phyloP scores from a whole-genome alignment of 2,113 vertebrate genomes.

The Thinocorus orbignyianus region DNA sequence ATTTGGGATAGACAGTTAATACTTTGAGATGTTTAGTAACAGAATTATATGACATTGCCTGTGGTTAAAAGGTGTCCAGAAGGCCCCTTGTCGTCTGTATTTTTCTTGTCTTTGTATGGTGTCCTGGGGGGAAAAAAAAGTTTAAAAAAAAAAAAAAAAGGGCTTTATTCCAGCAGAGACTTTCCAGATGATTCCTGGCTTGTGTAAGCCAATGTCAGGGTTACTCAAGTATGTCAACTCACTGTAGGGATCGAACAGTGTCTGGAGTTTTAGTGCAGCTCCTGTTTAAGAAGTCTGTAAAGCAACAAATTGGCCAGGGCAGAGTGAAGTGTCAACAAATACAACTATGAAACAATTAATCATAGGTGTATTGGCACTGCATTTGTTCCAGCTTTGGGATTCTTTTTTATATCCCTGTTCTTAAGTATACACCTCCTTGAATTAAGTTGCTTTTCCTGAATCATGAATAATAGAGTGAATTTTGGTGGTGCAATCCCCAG shows the following conservation, averaged over 20 bases:
- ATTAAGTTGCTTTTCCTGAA: not conserved
- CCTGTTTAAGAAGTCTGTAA: not conserved
- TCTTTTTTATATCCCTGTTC: not conserved
- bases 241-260: not conserved
- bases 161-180: not conserved
- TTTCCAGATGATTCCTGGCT: not conserved
- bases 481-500: not conserved
- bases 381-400: not conserved
- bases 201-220: not conserved
- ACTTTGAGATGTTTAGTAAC: not conserved
- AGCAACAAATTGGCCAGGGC: not conserved
- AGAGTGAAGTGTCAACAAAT: not conserved
- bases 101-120: not conserved
- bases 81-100: not conserved
- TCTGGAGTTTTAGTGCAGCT: not conserved
- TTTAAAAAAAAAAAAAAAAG: not conserved
- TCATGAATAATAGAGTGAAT: not conserved
- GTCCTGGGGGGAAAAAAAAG: not conserved
- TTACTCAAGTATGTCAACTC: not conserved
- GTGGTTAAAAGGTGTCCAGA: not conserved
- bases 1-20: not conserved
- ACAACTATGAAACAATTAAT: not conserved
- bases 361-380: not conserved
- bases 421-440: not conserved
- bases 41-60: not conserved